Conservation (phyloP, 2,888 invertebrate genomes). For the Arenicola marina region DNA sequence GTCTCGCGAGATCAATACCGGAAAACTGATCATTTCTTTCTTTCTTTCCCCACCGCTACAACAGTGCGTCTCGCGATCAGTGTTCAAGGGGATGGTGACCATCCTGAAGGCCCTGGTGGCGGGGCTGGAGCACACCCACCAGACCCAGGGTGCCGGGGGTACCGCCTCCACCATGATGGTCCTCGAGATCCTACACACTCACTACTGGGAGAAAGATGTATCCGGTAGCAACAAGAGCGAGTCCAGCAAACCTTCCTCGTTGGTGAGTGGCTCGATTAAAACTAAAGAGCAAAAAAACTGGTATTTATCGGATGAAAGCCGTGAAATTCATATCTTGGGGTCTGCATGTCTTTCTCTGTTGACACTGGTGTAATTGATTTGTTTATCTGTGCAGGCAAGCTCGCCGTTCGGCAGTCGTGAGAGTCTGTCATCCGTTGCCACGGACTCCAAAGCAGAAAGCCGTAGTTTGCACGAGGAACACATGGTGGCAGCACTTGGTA, state of each 20-base stretch:
- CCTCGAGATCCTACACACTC: slow-evolving; percentile 97
- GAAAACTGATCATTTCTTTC: neutral
- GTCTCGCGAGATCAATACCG: no score
- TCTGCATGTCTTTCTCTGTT: neutral
- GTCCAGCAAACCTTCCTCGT: slow-evolving; percentile 48
- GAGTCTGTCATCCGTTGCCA: slow-evolving; percentile 46
- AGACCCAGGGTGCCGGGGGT: slow-evolving; percentile 92
- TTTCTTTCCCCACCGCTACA: neutral
- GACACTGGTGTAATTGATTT: neutral
- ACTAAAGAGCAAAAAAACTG: no score
- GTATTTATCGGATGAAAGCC: no score
- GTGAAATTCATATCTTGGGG: no score
- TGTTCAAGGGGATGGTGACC: slow-evolving; percentile 97
- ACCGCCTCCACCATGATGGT: slow-evolving; percentile 94
- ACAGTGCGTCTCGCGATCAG: slow-evolving; percentile 74
- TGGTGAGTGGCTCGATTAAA: slow-evolving; percentile 48
- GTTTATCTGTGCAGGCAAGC: slow-evolving; percentile 42
- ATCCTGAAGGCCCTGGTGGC: slow-evolving; percentile 85
- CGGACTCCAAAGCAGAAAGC: slow-evolving; percentile 23
- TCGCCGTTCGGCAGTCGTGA: slow-evolving; percentile 60
- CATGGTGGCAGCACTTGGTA: slow-evolving; percentile 49
- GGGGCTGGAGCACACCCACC: slow-evolving; percentile 88
- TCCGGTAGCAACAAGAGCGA: slow-evolving; percentile 52
- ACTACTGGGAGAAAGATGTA: slow-evolving; percentile 68
- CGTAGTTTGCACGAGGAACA: slow-evolving; percentile 46